Percentiles rank a stretch among this genome's conserved stretches.
These are phyloP conservation scores for Leptinotarsa juncta DNA, from an alignment of 2,888 invertebrate species.

Conservation along the genomic window DNA sequence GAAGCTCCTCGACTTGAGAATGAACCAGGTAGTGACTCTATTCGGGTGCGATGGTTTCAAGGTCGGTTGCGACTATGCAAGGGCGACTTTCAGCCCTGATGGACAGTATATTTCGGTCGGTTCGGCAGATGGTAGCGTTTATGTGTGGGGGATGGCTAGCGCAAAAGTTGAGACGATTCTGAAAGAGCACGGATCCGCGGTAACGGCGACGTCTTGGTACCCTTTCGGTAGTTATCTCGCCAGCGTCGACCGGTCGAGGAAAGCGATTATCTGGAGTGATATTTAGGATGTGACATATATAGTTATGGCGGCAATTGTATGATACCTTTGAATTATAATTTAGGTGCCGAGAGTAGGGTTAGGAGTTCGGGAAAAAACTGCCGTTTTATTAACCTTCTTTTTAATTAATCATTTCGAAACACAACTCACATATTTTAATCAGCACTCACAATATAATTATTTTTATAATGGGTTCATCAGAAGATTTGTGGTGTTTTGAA, in stretches of 20 bases:
- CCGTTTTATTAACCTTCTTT: no score
- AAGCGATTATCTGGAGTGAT: slow-evolving; percentile 79
- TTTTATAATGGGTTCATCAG: no score
- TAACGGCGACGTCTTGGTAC: slow-evolving; percentile 91
- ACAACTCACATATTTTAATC: no score
- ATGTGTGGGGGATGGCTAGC: slow-evolving; percentile 88
- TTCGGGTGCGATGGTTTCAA: slow-evolving; percentile 95
- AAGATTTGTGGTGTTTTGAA: no score
- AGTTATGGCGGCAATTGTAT: neutral
- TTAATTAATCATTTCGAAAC: neutral
- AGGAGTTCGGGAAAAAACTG: no score
- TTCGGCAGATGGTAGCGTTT: slow-evolving; percentile 90
- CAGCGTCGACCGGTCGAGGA: slow-evolving; percentile 86
- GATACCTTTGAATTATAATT: no score
- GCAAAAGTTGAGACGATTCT: slow-evolving; percentile 82
- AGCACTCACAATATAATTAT: no score
- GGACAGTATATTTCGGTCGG: slow-evolving; percentile 91
- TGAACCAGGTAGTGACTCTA: slow-evolving; percentile 90
- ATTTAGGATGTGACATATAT: slow-evolving; percentile 19
- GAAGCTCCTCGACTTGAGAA: slow-evolving; percentile 92
- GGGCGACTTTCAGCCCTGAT: slow-evolving; percentile 93
- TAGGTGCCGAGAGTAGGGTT: no score
- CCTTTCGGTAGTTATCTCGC: slow-evolving; percentile 84
- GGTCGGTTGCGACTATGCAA: slow-evolving; percentile 93
- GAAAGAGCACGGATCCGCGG: slow-evolving; percentile 85